These are phyloP conservation scores for Pampus argenteus DNA, from an alignment of 2,797 vertebrate species.

Conservation along the genomic window DNA sequence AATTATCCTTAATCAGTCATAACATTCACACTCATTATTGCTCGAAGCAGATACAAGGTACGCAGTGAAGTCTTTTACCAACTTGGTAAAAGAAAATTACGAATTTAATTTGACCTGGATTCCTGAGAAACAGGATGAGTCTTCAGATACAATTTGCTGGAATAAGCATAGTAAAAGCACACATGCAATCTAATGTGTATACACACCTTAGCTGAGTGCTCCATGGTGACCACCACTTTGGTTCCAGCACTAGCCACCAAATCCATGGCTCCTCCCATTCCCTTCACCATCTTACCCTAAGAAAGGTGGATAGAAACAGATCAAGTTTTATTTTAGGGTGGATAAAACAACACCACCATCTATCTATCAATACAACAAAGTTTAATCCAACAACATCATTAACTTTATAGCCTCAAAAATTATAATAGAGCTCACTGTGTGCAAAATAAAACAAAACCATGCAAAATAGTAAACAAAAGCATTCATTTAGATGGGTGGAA, in stretches of 20 bases:
- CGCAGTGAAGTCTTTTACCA: conserved; percentile 18
- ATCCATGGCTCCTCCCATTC: conserved; percentile 99
- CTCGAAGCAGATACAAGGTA: conserved; percentile 50
- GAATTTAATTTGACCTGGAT: conserved; percentile 30
- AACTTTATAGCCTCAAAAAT: background rate
- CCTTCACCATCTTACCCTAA: conserved; percentile 99
- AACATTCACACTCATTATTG: conserved; percentile 61
- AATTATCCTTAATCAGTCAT: conserved; percentile 63
- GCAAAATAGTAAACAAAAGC: background rate
- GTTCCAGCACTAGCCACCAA: conserved; percentile 95
- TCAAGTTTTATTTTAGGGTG: background rate
- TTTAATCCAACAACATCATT: background rate
- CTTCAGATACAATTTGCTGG: conserved; percentile 1
- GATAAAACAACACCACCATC: conserved; percentile 6
- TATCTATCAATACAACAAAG: background rate
- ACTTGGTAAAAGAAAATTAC: conserved; percentile 32
- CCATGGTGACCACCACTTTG: conserved; percentile 99
- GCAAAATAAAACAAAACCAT: background rate
- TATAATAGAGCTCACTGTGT: background rate
- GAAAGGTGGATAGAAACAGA: conserved; percentile 22
- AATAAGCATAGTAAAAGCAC: conserved; percentile 3
- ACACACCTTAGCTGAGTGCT: conserved; percentile 93
- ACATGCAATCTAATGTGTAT: background rate
- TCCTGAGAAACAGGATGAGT: conserved; percentile 6
- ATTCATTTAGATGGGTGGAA: background rate